Evolutionary conservation across 2,888 invertebrate species (phyloP).

Genomic region (Caenorhabditis panamensis): DNA sequence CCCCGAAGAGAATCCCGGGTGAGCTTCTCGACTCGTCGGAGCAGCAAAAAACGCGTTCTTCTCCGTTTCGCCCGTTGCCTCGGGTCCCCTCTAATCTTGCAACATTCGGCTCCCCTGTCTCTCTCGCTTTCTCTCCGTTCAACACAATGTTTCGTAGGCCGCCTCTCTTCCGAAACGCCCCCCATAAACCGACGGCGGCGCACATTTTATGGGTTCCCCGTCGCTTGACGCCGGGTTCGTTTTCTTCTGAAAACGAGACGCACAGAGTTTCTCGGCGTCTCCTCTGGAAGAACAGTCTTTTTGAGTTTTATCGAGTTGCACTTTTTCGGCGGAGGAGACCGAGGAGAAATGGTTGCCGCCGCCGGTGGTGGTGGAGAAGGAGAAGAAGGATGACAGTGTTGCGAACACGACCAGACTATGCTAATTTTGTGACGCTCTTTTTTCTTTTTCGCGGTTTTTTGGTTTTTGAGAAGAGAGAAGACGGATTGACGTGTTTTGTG

Average conservation of each 20-base stretch:
- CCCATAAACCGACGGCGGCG: slow-evolving; percentile 57
- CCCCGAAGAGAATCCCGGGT: slow-evolving; percentile 1
- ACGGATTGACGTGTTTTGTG: background rate
- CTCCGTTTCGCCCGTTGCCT: background rate
- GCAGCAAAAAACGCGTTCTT: slow-evolving; percentile 27
- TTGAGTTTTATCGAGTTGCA: background rate
- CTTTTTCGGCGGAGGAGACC: background rate
- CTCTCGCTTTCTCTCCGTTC: slow-evolving; percentile 22
- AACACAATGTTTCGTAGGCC: background rate
- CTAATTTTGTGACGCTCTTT: background rate
- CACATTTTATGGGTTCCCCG: slow-evolving; percentile 57
- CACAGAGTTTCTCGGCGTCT: background rate
- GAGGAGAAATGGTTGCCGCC: background rate
- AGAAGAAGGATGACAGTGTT: background rate
- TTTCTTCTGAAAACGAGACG: slow-evolving; percentile 34
- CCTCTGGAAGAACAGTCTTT: background rate
- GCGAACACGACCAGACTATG: slow-evolving; percentile 1
- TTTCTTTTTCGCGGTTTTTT: background rate
- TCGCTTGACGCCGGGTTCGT: slow-evolving; percentile 37
- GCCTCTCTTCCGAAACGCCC: slow-evolving; percentile 28
- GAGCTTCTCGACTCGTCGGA: background rate
- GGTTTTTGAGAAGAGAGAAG: background rate
- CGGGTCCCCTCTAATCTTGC: slow-evolving; percentile 23
- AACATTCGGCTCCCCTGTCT: slow-evolving; percentile 37
- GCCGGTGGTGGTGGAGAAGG: background rate